phyloP scores from a whole-genome alignment of 2,797 vertebrate genomes.

The Podarcis lilfordi region DNA sequence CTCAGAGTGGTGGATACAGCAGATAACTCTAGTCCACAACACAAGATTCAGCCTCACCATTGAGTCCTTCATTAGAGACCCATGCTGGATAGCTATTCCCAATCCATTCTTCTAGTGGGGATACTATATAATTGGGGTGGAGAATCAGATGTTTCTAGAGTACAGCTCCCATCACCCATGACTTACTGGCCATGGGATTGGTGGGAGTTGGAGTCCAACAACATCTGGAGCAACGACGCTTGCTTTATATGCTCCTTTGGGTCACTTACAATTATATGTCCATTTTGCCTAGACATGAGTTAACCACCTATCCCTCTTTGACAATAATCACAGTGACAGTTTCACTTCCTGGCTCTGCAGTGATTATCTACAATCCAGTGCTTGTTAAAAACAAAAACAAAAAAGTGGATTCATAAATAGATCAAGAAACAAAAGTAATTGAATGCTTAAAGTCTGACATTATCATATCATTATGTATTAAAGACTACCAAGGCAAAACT shows the following conservation, averaged over 20 bases:
- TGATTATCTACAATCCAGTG: constrained; percentile 32
- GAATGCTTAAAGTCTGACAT: constrained; percentile 44
- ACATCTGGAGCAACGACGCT: neutral
- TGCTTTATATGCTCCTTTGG: neutral
- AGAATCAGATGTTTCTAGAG: neutral
- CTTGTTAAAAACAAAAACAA: constrained; percentile 47
- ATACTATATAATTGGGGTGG: neutral
- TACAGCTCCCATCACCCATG: neutral
- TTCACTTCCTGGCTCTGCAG: constrained; percentile 64
- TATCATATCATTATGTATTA: constrained; percentile 54
- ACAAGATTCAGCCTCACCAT: neutral
- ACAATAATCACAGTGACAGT: constrained; percentile 50
- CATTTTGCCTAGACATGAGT: neutral
- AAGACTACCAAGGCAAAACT: constrained; percentile 54
- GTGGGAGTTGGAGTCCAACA: neutral
- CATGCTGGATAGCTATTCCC: neutral
- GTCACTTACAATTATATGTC: neutral
- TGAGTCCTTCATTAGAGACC: neutral
- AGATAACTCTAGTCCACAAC: neutral
- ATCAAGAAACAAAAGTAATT: constrained; percentile 54
- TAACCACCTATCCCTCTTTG: neutral
- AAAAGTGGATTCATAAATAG: constrained; percentile 63
- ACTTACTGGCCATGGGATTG: neutral
- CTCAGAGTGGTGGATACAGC: neutral
- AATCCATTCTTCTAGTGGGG: neutral